These are phyloP conservation scores for Pristionchus fissidentatus DNA, from an alignment of 2,888 invertebrate genomes.

Conservation along the genomic window DNA sequence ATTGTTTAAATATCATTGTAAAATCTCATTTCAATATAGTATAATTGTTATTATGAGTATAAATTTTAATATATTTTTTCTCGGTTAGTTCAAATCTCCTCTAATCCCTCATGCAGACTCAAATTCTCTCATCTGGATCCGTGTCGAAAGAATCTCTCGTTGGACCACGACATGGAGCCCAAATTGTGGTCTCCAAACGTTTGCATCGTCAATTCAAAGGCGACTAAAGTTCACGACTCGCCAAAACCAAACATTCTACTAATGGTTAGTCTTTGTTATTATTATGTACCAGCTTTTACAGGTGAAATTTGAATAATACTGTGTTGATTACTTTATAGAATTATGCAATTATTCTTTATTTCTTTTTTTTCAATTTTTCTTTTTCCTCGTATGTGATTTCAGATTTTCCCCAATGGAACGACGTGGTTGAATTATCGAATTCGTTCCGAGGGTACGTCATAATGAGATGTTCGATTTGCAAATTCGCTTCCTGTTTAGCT, in stretches of 20 bases:
- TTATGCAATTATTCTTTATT: background rate
- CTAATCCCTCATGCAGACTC: slow-evolving; percentile 50
- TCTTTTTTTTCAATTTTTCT: background rate
- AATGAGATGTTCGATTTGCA: background rate
- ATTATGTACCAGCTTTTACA: too few relatives aligned
- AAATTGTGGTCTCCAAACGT: slow-evolving; percentile 74
- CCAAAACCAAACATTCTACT: slow-evolving; percentile 74
- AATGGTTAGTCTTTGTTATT: slow-evolving; percentile 57
- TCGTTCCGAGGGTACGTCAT: slow-evolving; percentile 64
- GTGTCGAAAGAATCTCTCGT: slow-evolving; percentile 70
- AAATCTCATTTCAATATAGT: too few relatives aligned
- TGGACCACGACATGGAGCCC: slow-evolving; percentile 75
- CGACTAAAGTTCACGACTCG: slow-evolving; percentile 73
- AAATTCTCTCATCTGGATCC: slow-evolving; percentile 71
- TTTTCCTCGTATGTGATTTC: too few relatives aligned
- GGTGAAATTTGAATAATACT: too few relatives aligned
- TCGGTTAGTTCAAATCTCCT: background rate
- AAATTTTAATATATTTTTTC: too few relatives aligned
- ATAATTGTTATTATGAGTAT: too few relatives aligned
- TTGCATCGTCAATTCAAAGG: slow-evolving; percentile 73
- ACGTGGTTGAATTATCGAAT: slow-evolving; percentile 74
- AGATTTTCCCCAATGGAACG: slow-evolving; percentile 74
- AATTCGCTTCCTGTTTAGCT: slow-evolving; percentile 51
- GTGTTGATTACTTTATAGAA: too few relatives aligned
- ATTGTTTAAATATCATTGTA: too few relatives aligned